A percentile compares a stretch with the other conserved stretches of the same genome.
Conservation (phyloP, 2,888 invertebrate species). For the Therioaphis trifolii region DNA sequence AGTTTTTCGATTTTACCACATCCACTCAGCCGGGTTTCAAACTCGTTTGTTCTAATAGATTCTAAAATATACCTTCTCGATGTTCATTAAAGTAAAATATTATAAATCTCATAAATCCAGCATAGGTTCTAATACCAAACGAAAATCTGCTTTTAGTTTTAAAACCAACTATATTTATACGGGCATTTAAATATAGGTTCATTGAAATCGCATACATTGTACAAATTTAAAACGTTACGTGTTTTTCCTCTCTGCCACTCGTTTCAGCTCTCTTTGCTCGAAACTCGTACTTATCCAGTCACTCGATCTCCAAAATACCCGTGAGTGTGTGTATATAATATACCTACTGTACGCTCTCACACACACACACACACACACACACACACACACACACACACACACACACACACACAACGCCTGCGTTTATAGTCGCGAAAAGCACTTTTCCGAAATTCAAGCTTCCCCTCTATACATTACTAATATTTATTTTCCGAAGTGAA, state of each 20-base stretch:
- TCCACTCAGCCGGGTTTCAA: too few species aligned
- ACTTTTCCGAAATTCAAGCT: constrained; percentile 36
- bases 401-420: neutral
- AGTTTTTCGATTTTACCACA: too few species aligned
- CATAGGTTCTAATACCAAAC: too few species aligned
- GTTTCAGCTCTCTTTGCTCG: neutral
- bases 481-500: constrained; percentile 20
- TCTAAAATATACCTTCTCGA: too few species aligned
- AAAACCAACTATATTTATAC: too few species aligned
- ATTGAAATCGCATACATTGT: too few species aligned
- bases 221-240: neutral
- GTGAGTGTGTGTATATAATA: neutral
- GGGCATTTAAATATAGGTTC: too few species aligned
- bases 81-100: too few species aligned
- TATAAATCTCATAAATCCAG: too few species aligned
- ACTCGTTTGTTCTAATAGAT: too few species aligned
- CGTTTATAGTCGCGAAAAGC: constrained; percentile 31
- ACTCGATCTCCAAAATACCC: neutral
- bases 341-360: neutral
- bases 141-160: too few species aligned
- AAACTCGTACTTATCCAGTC: neutral
- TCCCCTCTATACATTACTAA: neutral
- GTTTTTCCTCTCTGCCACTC: neutral
- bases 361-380: neutral
- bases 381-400: neutral